These are phyloP conservation scores for Cassiopea xamachana DNA, from an alignment of 30 jellyfish, hydroid and myxozoan species.

Conservation along the genomic window DNA sequence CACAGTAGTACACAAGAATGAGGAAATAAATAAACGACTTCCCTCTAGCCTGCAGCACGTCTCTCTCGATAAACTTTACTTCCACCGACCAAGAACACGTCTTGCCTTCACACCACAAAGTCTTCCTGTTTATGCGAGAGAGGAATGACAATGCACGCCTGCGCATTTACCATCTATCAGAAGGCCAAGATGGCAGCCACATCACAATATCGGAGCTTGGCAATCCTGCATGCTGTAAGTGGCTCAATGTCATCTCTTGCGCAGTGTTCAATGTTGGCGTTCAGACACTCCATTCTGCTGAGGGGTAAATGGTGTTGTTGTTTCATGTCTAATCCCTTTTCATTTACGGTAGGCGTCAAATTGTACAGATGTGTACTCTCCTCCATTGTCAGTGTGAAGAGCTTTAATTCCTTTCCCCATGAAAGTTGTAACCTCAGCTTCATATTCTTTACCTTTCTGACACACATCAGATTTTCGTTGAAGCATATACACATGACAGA, in stretches of 20 bases:
- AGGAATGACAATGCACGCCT: not conserved
- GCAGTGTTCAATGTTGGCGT: slow-evolving; percentile 29
- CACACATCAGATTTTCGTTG: not conserved
- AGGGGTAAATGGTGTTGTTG: slow-evolving; percentile 1
- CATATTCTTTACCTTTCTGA: not conserved
- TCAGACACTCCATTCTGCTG: slow-evolving; percentile 28
- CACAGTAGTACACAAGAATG: too few species aligned
- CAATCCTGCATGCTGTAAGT: slow-evolving; percentile 3
- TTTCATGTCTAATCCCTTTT: slow-evolving; percentile 38
- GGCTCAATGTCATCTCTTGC: slow-evolving; percentile 9
- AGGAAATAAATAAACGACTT: too few species aligned
- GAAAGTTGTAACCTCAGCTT: slow-evolving; percentile 20
- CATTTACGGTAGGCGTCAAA: slow-evolving; percentile 19
- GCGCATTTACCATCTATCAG: slow-evolving; percentile 41
- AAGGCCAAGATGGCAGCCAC: slow-evolving; percentile 29
- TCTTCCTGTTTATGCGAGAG: too few species aligned
- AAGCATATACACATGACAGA: not conserved
- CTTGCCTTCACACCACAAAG: too few species aligned
- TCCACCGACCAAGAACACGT: too few species aligned
- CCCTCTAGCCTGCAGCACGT: too few species aligned
- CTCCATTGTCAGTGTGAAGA: slow-evolving; percentile 28
- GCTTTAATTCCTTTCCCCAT: slow-evolving; percentile 5
- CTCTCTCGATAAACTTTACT: too few species aligned
- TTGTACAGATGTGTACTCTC: slow-evolving; percentile 31
- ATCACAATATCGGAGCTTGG: slow-evolving; percentile 24